Evolutionary conservation across 1,140 invertebrate genomes (phyloP).

Genomic region (Trissolcus basalis): DNA sequence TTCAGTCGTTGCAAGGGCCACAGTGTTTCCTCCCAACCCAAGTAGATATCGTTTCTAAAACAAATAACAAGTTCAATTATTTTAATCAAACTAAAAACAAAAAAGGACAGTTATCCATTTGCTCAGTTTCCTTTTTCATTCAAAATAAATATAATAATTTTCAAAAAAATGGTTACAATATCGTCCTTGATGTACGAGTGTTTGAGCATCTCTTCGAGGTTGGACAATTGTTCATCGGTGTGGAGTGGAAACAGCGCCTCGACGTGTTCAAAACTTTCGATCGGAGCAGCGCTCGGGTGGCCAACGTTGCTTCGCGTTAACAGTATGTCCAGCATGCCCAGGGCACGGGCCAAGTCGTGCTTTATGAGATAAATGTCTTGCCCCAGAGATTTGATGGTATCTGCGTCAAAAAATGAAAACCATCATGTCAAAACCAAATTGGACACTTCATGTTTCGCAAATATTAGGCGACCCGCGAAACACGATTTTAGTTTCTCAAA

Average conservation of each 20-base stretch:
- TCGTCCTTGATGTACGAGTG: conserved; percentile 50
- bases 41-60: conserved; percentile 50
- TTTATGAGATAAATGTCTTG: conserved; percentile 43
- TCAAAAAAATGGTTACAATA: conserved; percentile 28
- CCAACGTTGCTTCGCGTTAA: conserved; percentile 23
- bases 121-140: too few relatives aligned
- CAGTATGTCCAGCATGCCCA: conserved; percentile 47
- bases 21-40: conserved; percentile 51
- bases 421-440: neutral
- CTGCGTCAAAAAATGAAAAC: conserved; percentile 28
- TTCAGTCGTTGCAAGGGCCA: conserved; percentile 50
- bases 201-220: conserved; percentile 48
- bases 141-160: neutral
- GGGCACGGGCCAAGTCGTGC: conserved; percentile 38
- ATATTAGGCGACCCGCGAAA: conserved; percentile 52
- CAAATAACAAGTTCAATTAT: neutral
- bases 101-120: too few relatives aligned
- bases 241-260: conserved; percentile 43
- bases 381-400: conserved; percentile 31
- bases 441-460: conserved; percentile 4
- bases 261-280: conserved; percentile 45
- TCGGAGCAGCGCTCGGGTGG: conserved; percentile 6
- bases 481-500: conserved; percentile 25
- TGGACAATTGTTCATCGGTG: conserved; percentile 37
- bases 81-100: neutral